Base-by-base conservation (phyloP, 2,888 invertebrate genomes). In the Mesochorus sp. region DNA sequence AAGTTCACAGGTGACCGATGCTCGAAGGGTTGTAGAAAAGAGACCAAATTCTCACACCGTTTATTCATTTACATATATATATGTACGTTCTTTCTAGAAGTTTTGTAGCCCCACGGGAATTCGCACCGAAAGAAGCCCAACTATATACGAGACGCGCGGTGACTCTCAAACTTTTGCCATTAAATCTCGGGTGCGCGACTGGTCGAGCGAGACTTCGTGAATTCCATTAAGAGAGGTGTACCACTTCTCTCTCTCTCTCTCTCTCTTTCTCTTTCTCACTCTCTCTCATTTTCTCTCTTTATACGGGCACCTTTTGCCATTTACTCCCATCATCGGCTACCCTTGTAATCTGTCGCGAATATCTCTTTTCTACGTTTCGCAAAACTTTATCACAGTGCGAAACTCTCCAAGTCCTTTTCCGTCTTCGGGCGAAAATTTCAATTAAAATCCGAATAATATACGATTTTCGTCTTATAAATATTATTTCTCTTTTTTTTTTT, bases 161-260 rank as follows among this genome's bases (percentile, higher is more conserved):
- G 62, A 70, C 76, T 70, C 62, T 62, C 51, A 59, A 76, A 76
- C 76, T 76, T 76, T 76, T 70, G 70, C 76, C 49, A 76, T 76
- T 76, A 76, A 76, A 76, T 76, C 76, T 76, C 51, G 21, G 76
- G 34, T 42, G 42, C 31, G 57, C 76, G 55, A 59, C 76, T 59
- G 24, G 70, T 70, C 70, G 55, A 68, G 68, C 39, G 55, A 68
- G 70, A 76, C 57, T 76, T 70, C 57, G 37, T 57, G 76, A 76
- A 76, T 76, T 70, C 70, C 70, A 76, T 76, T 76, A 70, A 70
- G 28, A 64, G 64, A 70, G 53, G 39, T 75, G 55, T 55, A 71
- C 51, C 49, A 62, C 61, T 55, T 31, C 8, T 31, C 31, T 37
- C 37, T 37, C 8, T 37, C 37, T 37, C 8, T 37, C 24, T 64